Conservation (phyloP, 92 coral and sea anemone genomes). For the Nematostella vectensis region DNA sequence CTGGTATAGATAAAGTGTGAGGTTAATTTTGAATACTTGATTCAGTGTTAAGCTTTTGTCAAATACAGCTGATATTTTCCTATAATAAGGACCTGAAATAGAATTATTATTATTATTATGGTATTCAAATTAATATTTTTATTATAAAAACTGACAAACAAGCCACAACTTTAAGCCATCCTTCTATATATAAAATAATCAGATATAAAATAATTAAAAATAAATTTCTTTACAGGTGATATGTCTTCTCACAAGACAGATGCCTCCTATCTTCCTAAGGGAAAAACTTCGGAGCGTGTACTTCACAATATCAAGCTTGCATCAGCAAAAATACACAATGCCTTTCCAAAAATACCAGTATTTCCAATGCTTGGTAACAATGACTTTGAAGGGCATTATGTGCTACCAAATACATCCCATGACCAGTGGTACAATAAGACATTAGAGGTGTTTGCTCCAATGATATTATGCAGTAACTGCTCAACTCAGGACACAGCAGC, state of each 20-base stretch:
- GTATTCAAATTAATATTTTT: too few species aligned
- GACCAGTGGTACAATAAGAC: slow-evolving; percentile 59
- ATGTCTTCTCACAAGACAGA: slow-evolving; percentile 53
- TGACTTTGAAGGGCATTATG: slow-evolving; percentile 89
- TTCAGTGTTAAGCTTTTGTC: too few species aligned
- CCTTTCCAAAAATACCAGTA: slow-evolving; percentile 65
- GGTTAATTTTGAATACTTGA: too few species aligned
- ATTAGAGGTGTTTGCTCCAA: slow-evolving; percentile 52
- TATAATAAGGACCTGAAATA: too few species aligned
- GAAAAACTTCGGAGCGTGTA: slow-evolving; percentile 32
- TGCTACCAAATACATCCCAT: slow-evolving; percentile 48
- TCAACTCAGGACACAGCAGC: slow-evolving; percentile 20
- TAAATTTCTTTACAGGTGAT: slow-evolving; percentile 62
- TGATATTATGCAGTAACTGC: slow-evolving; percentile 56
- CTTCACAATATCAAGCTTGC: slow-evolving; percentile 45
- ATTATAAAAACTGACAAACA: too few species aligned
- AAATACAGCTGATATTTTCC: too few species aligned
- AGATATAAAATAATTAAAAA: too few species aligned
- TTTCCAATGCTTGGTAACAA: slow-evolving; percentile 87
- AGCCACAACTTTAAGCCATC: too few species aligned
- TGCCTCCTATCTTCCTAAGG: slow-evolving; percentile 29
- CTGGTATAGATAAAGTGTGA: too few species aligned
- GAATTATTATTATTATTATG: too few species aligned
- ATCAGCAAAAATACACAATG: slow-evolving; percentile 21
- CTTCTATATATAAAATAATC: too few species aligned